phyloP scores from a whole-genome alignment of 2,888 invertebrate genomes.

The Schizaphis graminum region DNA sequence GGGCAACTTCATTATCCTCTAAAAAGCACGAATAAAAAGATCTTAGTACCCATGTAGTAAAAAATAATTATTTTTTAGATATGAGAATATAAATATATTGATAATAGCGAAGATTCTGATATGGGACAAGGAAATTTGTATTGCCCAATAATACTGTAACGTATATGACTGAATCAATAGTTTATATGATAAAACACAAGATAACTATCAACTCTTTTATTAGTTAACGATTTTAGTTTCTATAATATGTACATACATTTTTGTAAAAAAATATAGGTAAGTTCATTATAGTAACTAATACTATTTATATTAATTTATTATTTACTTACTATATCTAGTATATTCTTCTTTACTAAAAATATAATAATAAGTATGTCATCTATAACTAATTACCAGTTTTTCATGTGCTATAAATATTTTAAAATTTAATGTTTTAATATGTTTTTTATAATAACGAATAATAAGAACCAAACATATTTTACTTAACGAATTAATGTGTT shows the following conservation, averaged over 20 bases:
- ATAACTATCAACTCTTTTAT: too few relatives aligned
- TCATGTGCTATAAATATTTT: neutral
- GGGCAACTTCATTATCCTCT: too few relatives aligned
- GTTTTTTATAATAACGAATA: neutral
- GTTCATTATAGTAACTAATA: neutral
- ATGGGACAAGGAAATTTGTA: too few relatives aligned
- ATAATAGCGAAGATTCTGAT: too few relatives aligned
- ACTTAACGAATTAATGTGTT: neutral
- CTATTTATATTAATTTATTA: neutral
- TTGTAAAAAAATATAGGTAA: neutral
- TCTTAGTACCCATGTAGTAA: too few relatives aligned
- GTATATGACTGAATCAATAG: too few relatives aligned
- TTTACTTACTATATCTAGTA: neutral
- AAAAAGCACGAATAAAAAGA: too few relatives aligned
- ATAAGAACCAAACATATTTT: neutral
- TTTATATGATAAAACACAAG: too few relatives aligned
- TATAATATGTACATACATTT: neutral
- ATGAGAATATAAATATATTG: too few relatives aligned
- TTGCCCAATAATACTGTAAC: too few relatives aligned
- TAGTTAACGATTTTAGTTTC: neutral
- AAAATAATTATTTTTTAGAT: too few relatives aligned
- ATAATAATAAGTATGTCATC: neutral
- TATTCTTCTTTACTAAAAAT: neutral
- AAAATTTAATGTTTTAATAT: neutral
- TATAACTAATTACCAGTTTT: neutral